Conservation (phyloP, 2,113 vertebrate genomes). For the Trogon surrucura region DNA sequence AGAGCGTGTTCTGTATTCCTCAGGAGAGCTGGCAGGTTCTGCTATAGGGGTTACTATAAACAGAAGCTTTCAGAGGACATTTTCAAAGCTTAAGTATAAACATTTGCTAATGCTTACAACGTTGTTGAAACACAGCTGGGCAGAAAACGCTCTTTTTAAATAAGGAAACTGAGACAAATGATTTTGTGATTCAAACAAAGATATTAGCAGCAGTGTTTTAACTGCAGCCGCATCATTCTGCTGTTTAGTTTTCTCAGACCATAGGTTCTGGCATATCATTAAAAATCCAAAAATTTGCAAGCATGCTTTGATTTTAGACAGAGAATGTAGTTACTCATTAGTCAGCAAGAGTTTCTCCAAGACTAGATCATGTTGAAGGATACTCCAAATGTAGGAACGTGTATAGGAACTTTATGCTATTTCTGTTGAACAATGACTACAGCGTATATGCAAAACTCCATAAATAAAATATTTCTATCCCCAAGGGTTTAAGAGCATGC, state of each 20-base stretch:
- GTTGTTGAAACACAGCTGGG: background rate
- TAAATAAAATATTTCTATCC: background rate
- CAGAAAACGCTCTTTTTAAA: conserved; percentile 8
- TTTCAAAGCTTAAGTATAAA: conserved; percentile 24
- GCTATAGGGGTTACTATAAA: background rate
- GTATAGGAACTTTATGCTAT: background rate
- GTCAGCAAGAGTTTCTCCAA: background rate
- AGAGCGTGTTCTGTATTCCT: background rate
- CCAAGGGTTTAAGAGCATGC: background rate
- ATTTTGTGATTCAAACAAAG: background rate
- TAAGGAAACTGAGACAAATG: background rate
- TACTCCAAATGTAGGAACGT: background rate
- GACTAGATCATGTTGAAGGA: background rate
- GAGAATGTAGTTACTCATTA: background rate
- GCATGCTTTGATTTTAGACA: background rate
- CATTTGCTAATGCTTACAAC: background rate
- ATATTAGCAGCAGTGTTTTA: background rate
- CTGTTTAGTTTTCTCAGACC: background rate
- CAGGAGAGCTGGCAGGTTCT: background rate
- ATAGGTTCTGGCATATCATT: background rate
- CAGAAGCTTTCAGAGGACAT: background rate
- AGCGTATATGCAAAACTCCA: background rate
- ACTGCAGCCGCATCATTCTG: background rate
- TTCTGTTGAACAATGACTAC: background rate
- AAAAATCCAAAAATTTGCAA: background rate